These are phyloP conservation scores for Leptestheria dahalacensis DNA, from an alignment of 1,140 invertebrate genomes.

Conservation along the genomic window DNA sequence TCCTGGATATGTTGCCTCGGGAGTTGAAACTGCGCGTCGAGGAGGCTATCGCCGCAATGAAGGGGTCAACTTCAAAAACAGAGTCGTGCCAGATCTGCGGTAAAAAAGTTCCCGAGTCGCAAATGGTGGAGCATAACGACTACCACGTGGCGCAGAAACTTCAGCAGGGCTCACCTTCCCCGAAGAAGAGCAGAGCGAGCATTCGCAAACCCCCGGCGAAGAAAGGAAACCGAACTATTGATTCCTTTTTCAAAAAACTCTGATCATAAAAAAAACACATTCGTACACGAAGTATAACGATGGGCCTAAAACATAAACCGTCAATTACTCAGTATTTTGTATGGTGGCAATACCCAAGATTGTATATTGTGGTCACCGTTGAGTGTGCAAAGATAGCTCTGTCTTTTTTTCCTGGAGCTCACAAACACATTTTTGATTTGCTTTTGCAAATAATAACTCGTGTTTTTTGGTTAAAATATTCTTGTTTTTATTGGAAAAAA, in stretches of 20 bases:
- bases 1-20: constrained; percentile 28
- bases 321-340: too few species aligned
- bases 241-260: background rate
- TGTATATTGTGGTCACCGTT: too few species aligned
- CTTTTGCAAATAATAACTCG: too few species aligned
- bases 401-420: too few species aligned
- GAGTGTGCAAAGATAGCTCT: too few species aligned
- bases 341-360: too few species aligned
- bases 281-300: too few species aligned
- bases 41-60: background rate
- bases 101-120: background rate
- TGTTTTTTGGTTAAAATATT: too few species aligned
- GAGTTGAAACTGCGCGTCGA: constrained; percentile 1
- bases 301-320: too few species aligned
- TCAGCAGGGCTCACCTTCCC: background rate
- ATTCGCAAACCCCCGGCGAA: background rate
- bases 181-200: background rate
- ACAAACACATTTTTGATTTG: too few species aligned
- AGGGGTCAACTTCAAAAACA: background rate
- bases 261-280: background rate
- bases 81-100: background rate
- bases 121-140: constrained; percentile 4
- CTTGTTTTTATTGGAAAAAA: too few species aligned
- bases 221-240: background rate
- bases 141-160: background rate